phyloP scores from a whole-genome alignment of 2,888 invertebrate genomes.

The Scaptomyza caliginosa region DNA sequence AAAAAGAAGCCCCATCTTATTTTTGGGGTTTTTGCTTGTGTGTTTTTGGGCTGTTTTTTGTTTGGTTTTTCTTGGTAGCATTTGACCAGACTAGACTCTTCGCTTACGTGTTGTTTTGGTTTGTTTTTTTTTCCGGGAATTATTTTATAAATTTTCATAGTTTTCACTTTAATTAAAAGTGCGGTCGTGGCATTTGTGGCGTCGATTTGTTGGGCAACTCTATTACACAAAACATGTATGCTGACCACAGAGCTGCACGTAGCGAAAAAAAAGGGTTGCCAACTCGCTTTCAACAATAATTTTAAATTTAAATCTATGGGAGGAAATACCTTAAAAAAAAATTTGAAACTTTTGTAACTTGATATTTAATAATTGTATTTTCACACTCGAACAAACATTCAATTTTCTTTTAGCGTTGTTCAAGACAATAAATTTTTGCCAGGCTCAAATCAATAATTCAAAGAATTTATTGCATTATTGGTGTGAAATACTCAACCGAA shows the following conservation, averaged over 20 bases:
- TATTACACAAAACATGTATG: slow-evolving; percentile 50
- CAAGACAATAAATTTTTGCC: not conserved
- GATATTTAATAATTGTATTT: not conserved
- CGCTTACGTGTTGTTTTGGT: not conserved
- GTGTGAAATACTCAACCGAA: slow-evolving; percentile 49
- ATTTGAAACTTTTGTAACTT: too few species aligned
- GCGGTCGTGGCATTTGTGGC: slow-evolving; percentile 71
- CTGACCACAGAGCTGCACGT: slow-evolving; percentile 20
- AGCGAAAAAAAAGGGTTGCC: slow-evolving; percentile 1
- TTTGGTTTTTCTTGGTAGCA: slow-evolving; percentile 27
- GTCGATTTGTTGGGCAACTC: slow-evolving; percentile 60
- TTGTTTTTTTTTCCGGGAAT: slow-evolving; percentile 40
- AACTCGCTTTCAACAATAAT: slow-evolving; percentile 4
- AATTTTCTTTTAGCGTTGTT: not conserved
- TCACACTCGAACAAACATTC: not conserved
- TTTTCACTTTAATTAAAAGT: slow-evolving; percentile 78
- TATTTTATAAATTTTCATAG: slow-evolving; percentile 75
- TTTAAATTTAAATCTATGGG: not conserved
- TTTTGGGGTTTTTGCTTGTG: slow-evolving; percentile 43
- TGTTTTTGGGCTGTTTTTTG: slow-evolving; percentile 24
- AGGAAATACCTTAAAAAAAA: not conserved
- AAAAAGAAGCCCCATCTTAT: slow-evolving; percentile 4
- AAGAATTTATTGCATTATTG: slow-evolving; percentile 51
- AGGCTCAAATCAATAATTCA: not conserved
- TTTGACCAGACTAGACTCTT: not conserved